Conservation (phyloP, 2,797 vertebrate genomes). For the Morus bassanus region DNA sequence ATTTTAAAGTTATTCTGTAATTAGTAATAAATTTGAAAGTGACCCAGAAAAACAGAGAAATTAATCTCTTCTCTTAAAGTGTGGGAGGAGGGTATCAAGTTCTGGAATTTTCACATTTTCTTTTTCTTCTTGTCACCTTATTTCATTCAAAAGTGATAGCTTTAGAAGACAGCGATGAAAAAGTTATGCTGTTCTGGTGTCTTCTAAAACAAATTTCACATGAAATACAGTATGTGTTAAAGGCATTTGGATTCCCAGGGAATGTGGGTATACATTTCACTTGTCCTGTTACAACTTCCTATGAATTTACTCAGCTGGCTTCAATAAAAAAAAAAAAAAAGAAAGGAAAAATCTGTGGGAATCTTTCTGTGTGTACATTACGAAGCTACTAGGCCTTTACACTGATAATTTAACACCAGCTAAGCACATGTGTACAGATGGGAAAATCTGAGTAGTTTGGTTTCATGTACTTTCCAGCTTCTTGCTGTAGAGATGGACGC, state of each 20-base stretch:
- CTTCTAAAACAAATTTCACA: constrained; percentile 61
- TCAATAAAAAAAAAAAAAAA: constrained; percentile 62
- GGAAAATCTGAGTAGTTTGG: constrained; percentile 65
- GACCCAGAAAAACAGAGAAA: constrained; percentile 20
- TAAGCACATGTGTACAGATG: constrained; percentile 69
- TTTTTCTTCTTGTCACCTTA: constrained; percentile 38
- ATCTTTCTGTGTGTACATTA: constrained; percentile 73
- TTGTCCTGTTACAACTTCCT: constrained; percentile 70
- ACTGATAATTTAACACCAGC: constrained; percentile 73
- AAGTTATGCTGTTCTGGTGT: background rate
- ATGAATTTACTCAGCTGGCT: constrained; percentile 77
- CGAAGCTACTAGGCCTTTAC: constrained; percentile 67
- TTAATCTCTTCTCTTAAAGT: constrained; percentile 33
- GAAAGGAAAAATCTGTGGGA: constrained; percentile 70
- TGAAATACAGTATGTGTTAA: constrained; percentile 54
- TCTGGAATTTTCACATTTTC: background rate
- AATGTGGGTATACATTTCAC: constrained; percentile 70
- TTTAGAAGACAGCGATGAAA: constrained; percentile 46
- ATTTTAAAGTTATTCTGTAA: constrained; percentile 40
- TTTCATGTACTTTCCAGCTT: constrained; percentile 62
- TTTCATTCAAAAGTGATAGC: constrained; percentile 38
- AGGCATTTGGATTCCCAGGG: constrained; percentile 66
- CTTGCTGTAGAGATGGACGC: background rate
- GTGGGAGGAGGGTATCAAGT: constrained; percentile 8
- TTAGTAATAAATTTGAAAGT: constrained; percentile 43